Percentiles rank a stretch among this genome's conserved stretches.
These are phyloP conservation scores for Rhagoletis pomonella DNA, from an alignment of 1,140 invertebrate species.

Conservation along the genomic window DNA sequence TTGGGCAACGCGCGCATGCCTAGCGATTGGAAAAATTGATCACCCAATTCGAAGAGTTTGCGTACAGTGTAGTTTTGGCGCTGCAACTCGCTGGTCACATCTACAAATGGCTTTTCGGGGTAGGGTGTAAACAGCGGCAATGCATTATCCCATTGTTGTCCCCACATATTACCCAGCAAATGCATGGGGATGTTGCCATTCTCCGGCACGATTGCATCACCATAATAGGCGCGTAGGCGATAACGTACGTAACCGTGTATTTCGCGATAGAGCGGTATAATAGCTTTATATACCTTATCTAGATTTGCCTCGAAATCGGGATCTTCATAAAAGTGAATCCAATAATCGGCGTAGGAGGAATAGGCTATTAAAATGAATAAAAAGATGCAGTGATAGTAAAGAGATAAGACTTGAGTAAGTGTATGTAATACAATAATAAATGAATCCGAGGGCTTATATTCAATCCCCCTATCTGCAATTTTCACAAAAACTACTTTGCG, in stretches of 20 bases:
- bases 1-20: conserved; percentile 88
- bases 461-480: too few relatives aligned
- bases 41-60: conserved; percentile 78
- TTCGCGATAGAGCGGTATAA: conserved; percentile 79
- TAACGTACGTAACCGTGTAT: conserved; percentile 80
- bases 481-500: too few relatives aligned
- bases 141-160: conserved; percentile 84
- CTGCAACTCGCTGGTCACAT: conserved; percentile 77
- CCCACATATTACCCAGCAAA: conserved; percentile 82
- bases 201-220: conserved; percentile 66
- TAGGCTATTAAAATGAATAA: conserved; percentile 58
- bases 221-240: conserved; percentile 76
- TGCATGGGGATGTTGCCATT: conserved; percentile 73
- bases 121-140: conserved; percentile 82
- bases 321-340: conserved; percentile 78
- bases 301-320: conserved; percentile 74
- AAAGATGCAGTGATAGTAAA: neutral
- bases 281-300: conserved; percentile 75
- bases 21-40: conserved; percentile 90
- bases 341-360: conserved; percentile 72
- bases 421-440: neutral
- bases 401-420: too few relatives aligned
- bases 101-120: conserved; percentile 78
- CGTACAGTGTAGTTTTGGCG: conserved; percentile 69
- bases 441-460: neutral